Evolutionary conservation across 2,888 invertebrate genomes (phyloP), one percentile per base, ranked within the genome.

Genomic region (Tryphoninae sp.): DNA sequence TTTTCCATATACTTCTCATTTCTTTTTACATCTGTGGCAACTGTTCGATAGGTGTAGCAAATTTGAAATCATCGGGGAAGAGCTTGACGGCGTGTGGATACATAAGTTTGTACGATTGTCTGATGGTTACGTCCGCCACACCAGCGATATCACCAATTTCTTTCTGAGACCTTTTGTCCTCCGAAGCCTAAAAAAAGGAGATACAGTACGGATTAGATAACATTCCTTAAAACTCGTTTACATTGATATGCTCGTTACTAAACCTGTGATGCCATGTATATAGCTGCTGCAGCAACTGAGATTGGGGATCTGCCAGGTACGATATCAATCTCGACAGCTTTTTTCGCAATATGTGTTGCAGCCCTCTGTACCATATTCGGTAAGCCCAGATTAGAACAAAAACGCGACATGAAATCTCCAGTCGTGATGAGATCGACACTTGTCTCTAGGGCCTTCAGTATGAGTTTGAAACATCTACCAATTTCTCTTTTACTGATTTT

Each of bases 401-500:
- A 99, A 86, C 97, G 94, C 33, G 98, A 98, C 99, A 99, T 99
- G 92, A 99, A 99, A 91, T 99, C 99, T 0, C 98, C 98, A 0
- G 99, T 99, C 0, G 99, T 99, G 80, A 99, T 99, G 78, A 98
- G 95, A 90, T 99, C 98, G 7, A 99, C 98, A 45, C 97, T 98
- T 0, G 99, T 99, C 91, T 99, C 98, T 71, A 99, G 93, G 0
- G 98, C 98, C 91, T 98, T 98, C 53, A 99, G 93, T 81, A 99
- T 99, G 58, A 99, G 92, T 90, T 99, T 99, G 92, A 99, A 99
- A 91, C 99, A 99, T 85, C 99, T 93, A 0, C 99, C 99, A 80
- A 99, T 99, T 93, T 99, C 99, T 89, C 99, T 98, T 93, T 99
- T 99, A 89, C 99, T 98, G 78, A 99, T 98, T 93, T 98, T 98